phyloP scores from a whole-genome alignment of 1,140 invertebrate genomes.

The Zaprionus davidi region DNA sequence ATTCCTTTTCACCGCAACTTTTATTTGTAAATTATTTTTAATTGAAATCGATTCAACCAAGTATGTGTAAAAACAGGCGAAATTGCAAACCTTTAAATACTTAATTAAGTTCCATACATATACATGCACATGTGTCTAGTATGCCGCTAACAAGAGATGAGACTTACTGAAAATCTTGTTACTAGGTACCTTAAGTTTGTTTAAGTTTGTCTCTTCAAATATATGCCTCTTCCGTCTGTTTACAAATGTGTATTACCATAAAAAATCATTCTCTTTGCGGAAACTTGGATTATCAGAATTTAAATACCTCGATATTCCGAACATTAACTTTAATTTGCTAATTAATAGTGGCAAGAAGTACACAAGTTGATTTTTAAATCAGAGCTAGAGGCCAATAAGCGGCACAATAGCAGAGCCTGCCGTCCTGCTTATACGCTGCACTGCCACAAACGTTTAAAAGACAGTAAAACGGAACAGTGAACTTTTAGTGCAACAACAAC shows the following conservation, averaged over 20 bases:
- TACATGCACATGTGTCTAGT: background rate
- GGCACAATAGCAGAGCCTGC: background rate
- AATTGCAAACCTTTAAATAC: slow-evolving; percentile 37
- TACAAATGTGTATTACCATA: no score
- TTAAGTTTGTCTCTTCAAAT: no score
- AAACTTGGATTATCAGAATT: no score
- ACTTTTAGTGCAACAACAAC: slow-evolving; percentile 51
- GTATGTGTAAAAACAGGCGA: slow-evolving; percentile 32
- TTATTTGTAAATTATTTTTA: slow-evolving; percentile 69
- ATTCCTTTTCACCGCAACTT: slow-evolving; percentile 42
- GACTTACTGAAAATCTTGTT: no score
- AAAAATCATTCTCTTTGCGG: no score
- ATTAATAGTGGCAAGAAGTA: background rate
- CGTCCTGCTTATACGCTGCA: background rate
- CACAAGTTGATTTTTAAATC: slow-evolving; percentile 17
- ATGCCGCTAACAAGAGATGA: no score
- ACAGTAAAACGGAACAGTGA: slow-evolving; percentile 52
- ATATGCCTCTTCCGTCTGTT: no score
- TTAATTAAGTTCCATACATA: slow-evolving; percentile 25
- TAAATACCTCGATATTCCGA: no score
- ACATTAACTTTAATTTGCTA: background rate
- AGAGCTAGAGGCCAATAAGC: slow-evolving; percentile 14
- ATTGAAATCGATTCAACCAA: slow-evolving; percentile 68
- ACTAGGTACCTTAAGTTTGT: no score
- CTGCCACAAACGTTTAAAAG: slow-evolving; percentile 11